Percentiles rank a stretch among this genome's conserved stretches.
phyloP scores from a whole-genome alignment of 1,140 invertebrate genomes.

The Phymorhynchus buccinoides region DNA sequence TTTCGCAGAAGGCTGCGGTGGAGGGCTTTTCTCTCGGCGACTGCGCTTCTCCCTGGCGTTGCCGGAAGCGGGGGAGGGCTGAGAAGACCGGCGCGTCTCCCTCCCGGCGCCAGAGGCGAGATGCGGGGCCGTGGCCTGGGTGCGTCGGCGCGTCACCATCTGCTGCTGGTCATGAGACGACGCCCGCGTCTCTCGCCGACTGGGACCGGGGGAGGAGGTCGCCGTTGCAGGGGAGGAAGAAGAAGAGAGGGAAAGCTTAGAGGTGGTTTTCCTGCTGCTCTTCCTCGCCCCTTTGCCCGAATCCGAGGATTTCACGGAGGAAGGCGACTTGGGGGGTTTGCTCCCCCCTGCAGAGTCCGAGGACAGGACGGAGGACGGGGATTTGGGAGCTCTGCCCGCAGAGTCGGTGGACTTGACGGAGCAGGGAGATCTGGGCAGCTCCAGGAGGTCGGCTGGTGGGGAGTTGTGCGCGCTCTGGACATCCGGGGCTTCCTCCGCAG shows the following conservation, averaged over 20 bases:
- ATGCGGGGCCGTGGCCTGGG: background rate
- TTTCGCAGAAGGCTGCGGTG: no score
- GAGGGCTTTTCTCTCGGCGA: constrained; percentile 40
- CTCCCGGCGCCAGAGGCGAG: background rate
- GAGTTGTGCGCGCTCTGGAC: background rate
- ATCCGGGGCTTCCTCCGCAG: background rate
- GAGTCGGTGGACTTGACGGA: background rate
- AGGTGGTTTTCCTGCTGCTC: no score
- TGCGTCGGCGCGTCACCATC: background rate
- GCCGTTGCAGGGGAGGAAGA: background rate
- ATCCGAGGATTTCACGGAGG: background rate
- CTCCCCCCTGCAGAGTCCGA: no score
- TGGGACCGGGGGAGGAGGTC: background rate
- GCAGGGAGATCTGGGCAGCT: background rate
- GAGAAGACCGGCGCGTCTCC: constrained; percentile 17
- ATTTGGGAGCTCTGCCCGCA: background rate
- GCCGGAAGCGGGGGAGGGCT: constrained; percentile 10
- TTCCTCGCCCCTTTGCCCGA: no score
- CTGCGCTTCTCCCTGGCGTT: constrained; percentile 38
- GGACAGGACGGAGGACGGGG: background rate
- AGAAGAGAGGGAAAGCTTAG: background rate
- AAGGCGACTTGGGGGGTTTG: background rate
- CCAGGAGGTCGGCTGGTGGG: background rate
- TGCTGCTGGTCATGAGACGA: background rate
- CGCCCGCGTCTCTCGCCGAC: background rate